Evolutionary conservation across 2,113 vertebrate genomes (phyloP).

Genomic region (Butastur rufipennis): DNA sequence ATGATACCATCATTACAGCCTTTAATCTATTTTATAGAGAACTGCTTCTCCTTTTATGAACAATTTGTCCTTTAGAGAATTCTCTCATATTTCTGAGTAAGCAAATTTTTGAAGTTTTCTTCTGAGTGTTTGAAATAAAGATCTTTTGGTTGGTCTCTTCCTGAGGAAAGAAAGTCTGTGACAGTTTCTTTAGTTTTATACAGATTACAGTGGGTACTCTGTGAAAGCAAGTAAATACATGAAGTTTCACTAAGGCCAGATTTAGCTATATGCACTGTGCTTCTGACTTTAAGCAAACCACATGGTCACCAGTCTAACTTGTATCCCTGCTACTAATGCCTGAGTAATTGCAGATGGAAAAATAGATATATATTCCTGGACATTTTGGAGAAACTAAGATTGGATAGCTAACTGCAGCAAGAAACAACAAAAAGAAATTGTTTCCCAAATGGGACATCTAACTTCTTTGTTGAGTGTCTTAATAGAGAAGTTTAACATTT

Average conservation of each 20-base stretch:
- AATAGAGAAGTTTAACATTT: not conserved
- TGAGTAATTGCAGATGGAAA: not conserved
- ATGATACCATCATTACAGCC: conserved; percentile 46
- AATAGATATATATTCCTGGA: not conserved
- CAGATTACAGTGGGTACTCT: not conserved
- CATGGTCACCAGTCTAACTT: not conserved
- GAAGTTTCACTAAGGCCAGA: not conserved
- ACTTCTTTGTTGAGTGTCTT: not conserved
- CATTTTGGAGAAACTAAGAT: not conserved
- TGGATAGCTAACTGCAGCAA: not conserved
- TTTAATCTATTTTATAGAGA: conserved; percentile 65
- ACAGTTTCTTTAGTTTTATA: not conserved
- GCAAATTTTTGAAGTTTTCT: not conserved
- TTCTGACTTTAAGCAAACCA: not conserved
- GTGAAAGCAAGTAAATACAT: not conserved
- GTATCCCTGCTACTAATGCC: not conserved
- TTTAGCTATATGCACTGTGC: not conserved
- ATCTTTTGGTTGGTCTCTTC: not conserved
- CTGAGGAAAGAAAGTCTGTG: not conserved
- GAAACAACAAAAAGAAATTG: not conserved
- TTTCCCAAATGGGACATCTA: not conserved
- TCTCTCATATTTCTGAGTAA: conserved; percentile 38
- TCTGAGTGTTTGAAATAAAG: not conserved
- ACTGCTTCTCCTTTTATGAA: conserved; percentile 53
- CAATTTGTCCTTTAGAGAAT: conserved; percentile 53